phyloP scores from a whole-genome alignment of 2,797 vertebrate species.

The Pipistrellus pipistrellus region DNA sequence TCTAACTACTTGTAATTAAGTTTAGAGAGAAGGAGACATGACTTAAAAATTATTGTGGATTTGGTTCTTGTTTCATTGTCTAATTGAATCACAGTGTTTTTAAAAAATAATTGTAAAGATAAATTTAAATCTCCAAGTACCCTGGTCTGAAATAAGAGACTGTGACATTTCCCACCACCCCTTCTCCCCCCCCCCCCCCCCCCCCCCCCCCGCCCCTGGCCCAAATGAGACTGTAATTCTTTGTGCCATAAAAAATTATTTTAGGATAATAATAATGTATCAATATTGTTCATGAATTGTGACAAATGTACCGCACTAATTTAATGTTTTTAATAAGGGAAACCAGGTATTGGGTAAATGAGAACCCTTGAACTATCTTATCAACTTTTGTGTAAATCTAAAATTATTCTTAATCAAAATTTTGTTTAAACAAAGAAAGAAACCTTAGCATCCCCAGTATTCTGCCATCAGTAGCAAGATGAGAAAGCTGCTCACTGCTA shows the following conservation, averaged over 20 bases:
- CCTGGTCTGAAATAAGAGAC: background rate
- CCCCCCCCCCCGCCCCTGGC: too few relatives aligned
- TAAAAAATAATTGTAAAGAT: background rate
- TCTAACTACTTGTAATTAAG: background rate
- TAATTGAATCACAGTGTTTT: background rate
- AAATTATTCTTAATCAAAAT: constrained; percentile 26
- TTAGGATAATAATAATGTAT: background rate
- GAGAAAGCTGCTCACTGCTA: background rate
- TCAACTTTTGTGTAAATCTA: background rate
- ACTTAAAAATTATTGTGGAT: background rate
- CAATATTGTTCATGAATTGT: constrained; percentile 2
- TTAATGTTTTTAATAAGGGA: background rate
- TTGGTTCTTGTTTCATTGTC: background rate
- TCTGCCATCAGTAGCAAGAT: background rate
- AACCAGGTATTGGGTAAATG: background rate
- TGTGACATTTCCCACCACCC: background rate
- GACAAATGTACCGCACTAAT: background rate
- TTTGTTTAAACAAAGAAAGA: background rate
- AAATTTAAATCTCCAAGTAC: background rate
- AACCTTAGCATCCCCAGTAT: background rate
- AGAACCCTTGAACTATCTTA: background rate
- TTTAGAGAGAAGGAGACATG: background rate
- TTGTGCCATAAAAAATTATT: background rate
- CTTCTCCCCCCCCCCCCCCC: too few relatives aligned
- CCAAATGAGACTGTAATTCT: background rate